These are phyloP conservation scores for Smithornis capensis DNA, from an alignment of 2,113 vertebrate genomes.

Conservation along the genomic window DNA sequence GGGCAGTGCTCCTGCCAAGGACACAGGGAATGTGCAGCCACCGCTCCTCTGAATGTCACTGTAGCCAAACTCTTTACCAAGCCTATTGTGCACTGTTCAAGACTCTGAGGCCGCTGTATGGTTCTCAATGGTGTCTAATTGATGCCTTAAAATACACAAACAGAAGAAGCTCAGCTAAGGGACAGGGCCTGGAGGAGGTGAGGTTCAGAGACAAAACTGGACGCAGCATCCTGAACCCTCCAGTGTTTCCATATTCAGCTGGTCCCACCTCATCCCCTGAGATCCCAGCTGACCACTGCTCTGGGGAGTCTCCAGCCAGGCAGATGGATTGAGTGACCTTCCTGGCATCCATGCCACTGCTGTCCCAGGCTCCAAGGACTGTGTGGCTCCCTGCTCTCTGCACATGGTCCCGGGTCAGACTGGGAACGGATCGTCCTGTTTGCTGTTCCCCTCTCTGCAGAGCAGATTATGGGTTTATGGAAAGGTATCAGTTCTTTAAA, in stretches of 20 bases:
- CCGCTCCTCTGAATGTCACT: constrained; percentile 1
- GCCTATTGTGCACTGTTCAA: neutral
- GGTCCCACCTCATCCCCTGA: neutral
- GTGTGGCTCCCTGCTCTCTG: neutral
- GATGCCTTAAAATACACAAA: constrained; percentile 59
- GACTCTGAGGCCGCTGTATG: neutral
- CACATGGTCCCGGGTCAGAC: neutral
- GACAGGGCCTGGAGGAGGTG: neutral
- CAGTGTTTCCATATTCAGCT: neutral
- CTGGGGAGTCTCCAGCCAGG: neutral
- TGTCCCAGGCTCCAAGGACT: neutral
- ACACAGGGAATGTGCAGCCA: neutral
- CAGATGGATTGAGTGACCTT: neutral
- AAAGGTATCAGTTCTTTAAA: neutral
- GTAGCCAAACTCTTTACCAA: constrained; percentile 29
- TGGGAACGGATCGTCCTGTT: neutral
- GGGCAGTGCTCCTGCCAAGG: neutral
- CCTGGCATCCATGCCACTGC: neutral
- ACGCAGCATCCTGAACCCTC: neutral
- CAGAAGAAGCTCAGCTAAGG: neutral
- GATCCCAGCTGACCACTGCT: neutral
- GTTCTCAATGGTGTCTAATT: constrained; percentile 31
- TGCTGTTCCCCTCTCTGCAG: neutral
- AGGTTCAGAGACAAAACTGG: neutral
- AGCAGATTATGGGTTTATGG: neutral